Percentiles rank a stretch among this genome's conserved stretches.
phyloP scores from a whole-genome alignment of 2,888 invertebrate species.

The Cantharis nigra region DNA sequence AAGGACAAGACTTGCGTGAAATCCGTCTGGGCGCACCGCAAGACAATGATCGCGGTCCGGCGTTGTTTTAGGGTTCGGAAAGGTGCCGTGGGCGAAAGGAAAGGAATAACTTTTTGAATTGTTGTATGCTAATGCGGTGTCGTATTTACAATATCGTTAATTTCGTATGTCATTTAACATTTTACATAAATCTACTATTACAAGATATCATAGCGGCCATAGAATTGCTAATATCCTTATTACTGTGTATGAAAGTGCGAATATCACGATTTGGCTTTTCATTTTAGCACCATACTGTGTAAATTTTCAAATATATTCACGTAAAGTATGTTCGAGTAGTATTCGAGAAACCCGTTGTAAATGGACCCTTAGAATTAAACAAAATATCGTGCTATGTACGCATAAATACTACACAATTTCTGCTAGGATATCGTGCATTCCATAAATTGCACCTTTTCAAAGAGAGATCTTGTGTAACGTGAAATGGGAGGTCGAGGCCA shows the following conservation, averaged over 20 bases:
- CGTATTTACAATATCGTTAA: not conserved
- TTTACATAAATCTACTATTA: slow-evolving; percentile 11
- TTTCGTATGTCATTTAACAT: not conserved
- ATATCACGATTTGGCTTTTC: slow-evolving; percentile 23
- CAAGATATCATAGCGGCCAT: slow-evolving; percentile 10
- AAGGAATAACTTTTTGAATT: not conserved
- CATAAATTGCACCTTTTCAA: slow-evolving; percentile 14
- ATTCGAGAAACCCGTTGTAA: not conserved
- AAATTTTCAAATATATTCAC: not conserved
- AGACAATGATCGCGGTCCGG: not conserved
- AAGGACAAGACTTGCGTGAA: not conserved
- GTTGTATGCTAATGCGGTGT: not conserved
- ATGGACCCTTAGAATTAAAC: not conserved
- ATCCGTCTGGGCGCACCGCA: not conserved
- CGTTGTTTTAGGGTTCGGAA: not conserved
- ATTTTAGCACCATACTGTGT: slow-evolving; percentile 8
- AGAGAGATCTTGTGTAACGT: slow-evolving; percentile 7
- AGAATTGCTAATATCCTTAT: slow-evolving; percentile 23
- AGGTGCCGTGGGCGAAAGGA: not conserved
- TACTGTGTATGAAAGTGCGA: slow-evolving; percentile 25
- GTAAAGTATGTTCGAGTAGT: not conserved
- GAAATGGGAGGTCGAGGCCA: slow-evolving; percentile 17
- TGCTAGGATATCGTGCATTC: slow-evolving; percentile 9
- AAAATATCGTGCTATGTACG: slow-evolving; percentile 2
- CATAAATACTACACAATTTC: slow-evolving; percentile 7